Evolutionary conservation across 2,888 invertebrate genomes (phyloP).

Genomic region (Latrodectus elegans): DNA sequence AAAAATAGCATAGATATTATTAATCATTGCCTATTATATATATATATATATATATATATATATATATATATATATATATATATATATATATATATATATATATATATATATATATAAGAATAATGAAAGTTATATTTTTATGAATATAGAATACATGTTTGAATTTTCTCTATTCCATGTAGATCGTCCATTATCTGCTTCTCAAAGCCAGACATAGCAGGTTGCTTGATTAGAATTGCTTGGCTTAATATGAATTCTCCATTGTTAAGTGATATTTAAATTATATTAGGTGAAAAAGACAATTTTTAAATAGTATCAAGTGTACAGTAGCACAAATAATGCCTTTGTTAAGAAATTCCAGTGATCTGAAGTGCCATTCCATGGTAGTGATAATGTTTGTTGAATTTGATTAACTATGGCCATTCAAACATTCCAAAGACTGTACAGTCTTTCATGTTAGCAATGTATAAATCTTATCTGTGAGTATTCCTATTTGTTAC

Average conservation of each 20-base stretch:
- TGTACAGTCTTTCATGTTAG: conserved; percentile 34
- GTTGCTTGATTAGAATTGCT: not conserved
- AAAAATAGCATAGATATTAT: too few relatives aligned
- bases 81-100: too few relatives aligned
- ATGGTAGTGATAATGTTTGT: conserved; percentile 64
- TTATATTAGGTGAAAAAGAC: not conserved
- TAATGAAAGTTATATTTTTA: not conserved
- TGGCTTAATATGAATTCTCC: not conserved
- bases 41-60: too few relatives aligned
- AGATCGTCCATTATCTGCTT: conserved; percentile 67
- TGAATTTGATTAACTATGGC: conserved; percentile 24
- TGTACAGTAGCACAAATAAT: conserved; percentile 27
- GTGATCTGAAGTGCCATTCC: conserved; percentile 68
- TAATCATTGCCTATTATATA: too few relatives aligned
- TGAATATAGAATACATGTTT: not conserved
- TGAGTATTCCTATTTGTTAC: conserved; percentile 33
- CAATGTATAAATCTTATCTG: conserved; percentile 61
- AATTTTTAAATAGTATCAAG: conserved; percentile 3
- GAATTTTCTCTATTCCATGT: conserved; percentile 5
- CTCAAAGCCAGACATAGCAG: conserved; percentile 65
- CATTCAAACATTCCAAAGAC: conserved; percentile 61
- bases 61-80: too few relatives aligned
- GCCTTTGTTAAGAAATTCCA: conserved; percentile 52
- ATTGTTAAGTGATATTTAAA: not conserved
- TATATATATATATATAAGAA: too few relatives aligned